Percentiles rank a stretch among this genome's conserved stretches.
Evolutionary conservation across 2,113 vertebrate genomes (phyloP).

Genomic region (Panthera tigris): DNA sequence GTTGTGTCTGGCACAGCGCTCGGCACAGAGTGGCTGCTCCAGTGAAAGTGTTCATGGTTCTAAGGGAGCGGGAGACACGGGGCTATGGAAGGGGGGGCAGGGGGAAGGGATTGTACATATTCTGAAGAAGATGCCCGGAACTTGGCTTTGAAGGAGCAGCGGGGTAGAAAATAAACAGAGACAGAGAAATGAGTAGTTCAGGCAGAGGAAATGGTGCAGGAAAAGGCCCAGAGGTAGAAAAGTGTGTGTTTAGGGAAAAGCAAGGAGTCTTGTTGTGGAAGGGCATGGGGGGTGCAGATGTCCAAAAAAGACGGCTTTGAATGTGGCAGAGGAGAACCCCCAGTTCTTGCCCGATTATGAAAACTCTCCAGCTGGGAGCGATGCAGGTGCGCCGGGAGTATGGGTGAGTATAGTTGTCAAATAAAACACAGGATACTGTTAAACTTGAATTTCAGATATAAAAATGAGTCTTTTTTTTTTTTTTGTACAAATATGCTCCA

Average conservation of each 20-base stretch:
- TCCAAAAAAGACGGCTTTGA: neutral
- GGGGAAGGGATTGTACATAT: neutral
- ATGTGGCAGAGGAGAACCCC: neutral
- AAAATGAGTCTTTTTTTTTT: neutral
- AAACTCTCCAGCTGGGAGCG: neutral
- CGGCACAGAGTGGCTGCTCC: neutral
- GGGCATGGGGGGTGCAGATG: neutral
- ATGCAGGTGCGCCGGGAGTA: neutral
- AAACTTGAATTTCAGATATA: constrained; percentile 9
- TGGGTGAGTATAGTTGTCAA: neutral
- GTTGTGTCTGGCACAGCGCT: neutral
- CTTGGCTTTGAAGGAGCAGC: neutral
- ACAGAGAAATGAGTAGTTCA: neutral
- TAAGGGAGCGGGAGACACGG: neutral
- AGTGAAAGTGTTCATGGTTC: neutral
- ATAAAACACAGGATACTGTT: neutral
- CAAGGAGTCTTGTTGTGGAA: neutral
- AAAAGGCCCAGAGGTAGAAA: neutral
- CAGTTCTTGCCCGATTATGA: neutral
- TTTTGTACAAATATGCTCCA: neutral
- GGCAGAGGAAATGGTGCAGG: neutral
- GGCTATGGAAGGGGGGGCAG: neutral
- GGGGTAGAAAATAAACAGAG: neutral
- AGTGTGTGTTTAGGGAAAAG: neutral
- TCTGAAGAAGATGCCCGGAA: neutral